Evolutionary conservation across 1,140 invertebrate genomes (phyloP).

Genomic region (Dicyema japonicum): DNA sequence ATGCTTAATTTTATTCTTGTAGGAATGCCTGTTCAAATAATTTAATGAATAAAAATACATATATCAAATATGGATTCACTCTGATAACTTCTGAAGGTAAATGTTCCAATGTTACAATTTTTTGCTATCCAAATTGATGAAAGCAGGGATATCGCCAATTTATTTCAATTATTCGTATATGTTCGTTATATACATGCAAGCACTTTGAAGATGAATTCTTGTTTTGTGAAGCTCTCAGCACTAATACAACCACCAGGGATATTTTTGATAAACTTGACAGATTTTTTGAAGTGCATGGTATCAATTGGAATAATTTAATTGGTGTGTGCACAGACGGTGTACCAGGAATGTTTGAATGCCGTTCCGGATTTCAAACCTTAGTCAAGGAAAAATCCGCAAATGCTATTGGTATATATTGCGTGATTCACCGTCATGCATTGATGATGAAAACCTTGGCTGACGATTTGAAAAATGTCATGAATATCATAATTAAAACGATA

Average conservation of each 20-base stretch:
- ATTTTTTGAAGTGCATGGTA: slow-evolving; percentile 1
- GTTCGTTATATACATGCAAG: slow-evolving; percentile 1
- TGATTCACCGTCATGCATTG: slow-evolving; percentile 1
- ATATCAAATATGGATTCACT: no score
- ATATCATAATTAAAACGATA: slow-evolving; percentile 1
- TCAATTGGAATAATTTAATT: slow-evolving; percentile 1
- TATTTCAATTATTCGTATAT: neutral
- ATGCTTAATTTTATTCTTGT: no score
- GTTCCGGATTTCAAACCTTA: slow-evolving; percentile 2
- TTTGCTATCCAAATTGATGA: slow-evolving; percentile 2
- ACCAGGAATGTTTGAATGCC: neutral
- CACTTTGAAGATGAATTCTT: slow-evolving; percentile 2
- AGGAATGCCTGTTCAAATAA: no score
- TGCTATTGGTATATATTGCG: neutral
- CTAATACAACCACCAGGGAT: slow-evolving; percentile 1
- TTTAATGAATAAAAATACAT: no score
- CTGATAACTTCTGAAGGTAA: no score
- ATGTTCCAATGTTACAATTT: neutral
- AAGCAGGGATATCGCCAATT: neutral
- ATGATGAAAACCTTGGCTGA: slow-evolving; percentile 1
- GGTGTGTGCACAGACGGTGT: neutral
- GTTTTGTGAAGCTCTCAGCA: slow-evolving; percentile 1
- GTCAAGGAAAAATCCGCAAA: slow-evolving; percentile 1
- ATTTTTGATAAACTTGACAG: slow-evolving; percentile 1
- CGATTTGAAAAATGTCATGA: slow-evolving; percentile 1